phyloP scores from a whole-genome alignment of 64 coral and sea anemone species.

The Hydrozoanthus tunicans region DNA sequence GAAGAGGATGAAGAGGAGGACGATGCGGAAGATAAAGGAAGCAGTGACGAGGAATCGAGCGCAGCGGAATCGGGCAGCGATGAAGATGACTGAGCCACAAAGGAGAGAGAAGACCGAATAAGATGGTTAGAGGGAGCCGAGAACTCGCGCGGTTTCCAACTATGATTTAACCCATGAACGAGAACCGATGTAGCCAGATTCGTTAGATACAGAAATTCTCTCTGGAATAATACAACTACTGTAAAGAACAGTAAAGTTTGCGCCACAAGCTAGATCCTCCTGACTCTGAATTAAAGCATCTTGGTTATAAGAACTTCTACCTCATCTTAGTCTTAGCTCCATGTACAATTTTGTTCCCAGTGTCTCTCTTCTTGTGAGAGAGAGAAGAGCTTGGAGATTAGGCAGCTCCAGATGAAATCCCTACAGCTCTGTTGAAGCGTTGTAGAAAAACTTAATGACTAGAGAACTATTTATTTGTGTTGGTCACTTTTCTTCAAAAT shows the following conservation, averaged over 20 bases:
- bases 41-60: not conserved
- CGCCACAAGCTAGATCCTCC: too few relatives aligned
- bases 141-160: not conserved
- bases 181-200: not conserved
- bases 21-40: slow-evolving; percentile 22
- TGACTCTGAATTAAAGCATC: too few relatives aligned
- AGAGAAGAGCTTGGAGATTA: not conserved
- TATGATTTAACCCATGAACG: not conserved
- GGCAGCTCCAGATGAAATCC: not conserved
- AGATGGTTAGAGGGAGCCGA: not conserved
- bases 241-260: too few relatives aligned
- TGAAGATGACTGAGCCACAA: slow-evolving; percentile 47
- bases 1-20: slow-evolving; percentile 30
- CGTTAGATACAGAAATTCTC: not conserved
- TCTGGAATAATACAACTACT: not conserved
- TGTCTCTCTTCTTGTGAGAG: too few relatives aligned
- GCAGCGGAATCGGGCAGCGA: slow-evolving; percentile 47
- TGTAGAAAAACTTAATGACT: not conserved
- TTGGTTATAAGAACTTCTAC: too few relatives aligned
- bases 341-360: too few relatives aligned
- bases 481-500: not conserved
- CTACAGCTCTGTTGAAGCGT: not conserved
- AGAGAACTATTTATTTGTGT: not conserved
- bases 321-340: too few relatives aligned
- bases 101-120: not conserved